Percentiles rank a stretch among this genome's conserved stretches.
Evolutionary conservation across 2,113 vertebrate species (phyloP).

Genomic region (Labeo catla): DNA sequence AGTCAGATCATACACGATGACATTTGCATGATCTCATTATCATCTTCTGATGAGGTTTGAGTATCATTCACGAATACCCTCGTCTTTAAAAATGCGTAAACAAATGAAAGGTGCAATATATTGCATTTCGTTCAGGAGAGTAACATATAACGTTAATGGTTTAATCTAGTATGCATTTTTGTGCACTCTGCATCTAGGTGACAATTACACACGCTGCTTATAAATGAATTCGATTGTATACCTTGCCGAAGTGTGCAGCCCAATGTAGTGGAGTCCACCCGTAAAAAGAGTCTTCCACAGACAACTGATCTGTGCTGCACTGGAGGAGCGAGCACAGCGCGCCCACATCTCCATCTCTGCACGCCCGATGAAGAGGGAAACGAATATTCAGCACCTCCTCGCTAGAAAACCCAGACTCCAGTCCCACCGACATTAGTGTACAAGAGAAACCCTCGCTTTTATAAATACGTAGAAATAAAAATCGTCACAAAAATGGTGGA

Average conservation of each 20-base stretch:
- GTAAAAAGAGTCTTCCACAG: slow-evolving; percentile 93
- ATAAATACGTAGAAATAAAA: neutral
- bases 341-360: slow-evolving; percentile 90
- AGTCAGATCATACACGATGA: neutral
- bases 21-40: neutral
- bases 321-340: slow-evolving; percentile 85
- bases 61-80: neutral
- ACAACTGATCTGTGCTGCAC: slow-evolving; percentile 75
- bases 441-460: neutral
- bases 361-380: slow-evolving; percentile 95
- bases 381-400: slow-evolving; percentile 92
- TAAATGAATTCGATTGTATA: slow-evolving; percentile 57
- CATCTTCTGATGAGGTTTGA: neutral
- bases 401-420: slow-evolving; percentile 93
- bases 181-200: no score
- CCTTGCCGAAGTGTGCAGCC: slow-evolving; percentile 98
- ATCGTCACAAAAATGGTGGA: neutral
- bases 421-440: slow-evolving; percentile 73
- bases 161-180: neutral
- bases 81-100: neutral
- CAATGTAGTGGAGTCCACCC: slow-evolving; percentile 97
- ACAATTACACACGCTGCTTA: neutral
- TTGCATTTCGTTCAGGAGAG: neutral
- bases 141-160: neutral
- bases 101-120: neutral